A percentile compares a stretch with the other conserved stretches of the same genome.
Conservation (phyloP, 1,140 invertebrate species). For the Agrypnia vestita region DNA sequence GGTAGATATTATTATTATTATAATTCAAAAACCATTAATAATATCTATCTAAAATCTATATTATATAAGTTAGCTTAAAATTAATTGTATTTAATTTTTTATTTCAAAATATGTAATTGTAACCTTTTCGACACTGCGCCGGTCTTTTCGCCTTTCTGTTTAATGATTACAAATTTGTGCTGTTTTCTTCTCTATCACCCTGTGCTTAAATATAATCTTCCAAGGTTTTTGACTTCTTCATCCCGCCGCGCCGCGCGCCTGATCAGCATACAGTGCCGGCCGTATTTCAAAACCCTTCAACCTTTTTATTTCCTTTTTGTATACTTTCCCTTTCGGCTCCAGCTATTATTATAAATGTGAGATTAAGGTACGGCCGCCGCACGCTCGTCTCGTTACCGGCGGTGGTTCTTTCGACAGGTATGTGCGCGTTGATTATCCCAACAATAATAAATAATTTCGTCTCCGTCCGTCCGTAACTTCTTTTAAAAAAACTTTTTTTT, state of each 20-base stretch:
- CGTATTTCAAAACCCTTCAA: slow-evolving; percentile 19
- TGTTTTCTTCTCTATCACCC: neutral
- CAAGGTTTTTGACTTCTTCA: neutral
- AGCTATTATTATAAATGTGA: slow-evolving; percentile 2
- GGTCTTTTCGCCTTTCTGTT: no score
- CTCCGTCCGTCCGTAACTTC: no score
- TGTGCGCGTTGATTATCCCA: neutral
- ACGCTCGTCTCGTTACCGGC: slow-evolving; percentile 4
- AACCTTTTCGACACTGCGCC: no score
- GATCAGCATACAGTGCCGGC: slow-evolving; percentile 6
- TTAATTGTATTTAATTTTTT: no score
- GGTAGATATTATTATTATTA: no score
- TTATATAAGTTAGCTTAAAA: no score
- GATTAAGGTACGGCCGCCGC: neutral
- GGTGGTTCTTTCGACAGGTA: neutral
- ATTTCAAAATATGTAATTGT: no score
- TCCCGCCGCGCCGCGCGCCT: neutral
- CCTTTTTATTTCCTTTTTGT: slow-evolving; percentile 12
- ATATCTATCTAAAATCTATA: no score
- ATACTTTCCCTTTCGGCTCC: slow-evolving; percentile 9
- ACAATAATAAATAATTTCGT: no score
- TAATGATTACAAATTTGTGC: no score
- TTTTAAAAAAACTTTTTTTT: no score
- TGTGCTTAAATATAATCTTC: neutral
- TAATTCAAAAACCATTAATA: no score